phyloP scores from a whole-genome alignment of 1,140 invertebrate species.

The Orussus abietinus region DNA sequence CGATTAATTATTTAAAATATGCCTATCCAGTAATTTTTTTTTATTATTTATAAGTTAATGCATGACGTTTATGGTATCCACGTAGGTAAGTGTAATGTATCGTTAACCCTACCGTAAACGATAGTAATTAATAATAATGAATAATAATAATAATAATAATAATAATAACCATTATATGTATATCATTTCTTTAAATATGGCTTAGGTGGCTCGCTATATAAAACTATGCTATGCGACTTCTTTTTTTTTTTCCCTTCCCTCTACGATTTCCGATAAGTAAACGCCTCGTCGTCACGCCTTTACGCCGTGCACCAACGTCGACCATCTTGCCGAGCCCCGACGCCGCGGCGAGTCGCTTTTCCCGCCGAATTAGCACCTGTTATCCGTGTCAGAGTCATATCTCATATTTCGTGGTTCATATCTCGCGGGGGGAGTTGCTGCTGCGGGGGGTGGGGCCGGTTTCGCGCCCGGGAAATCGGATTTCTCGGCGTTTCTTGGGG shows the following conservation, averaged over 20 bases:
- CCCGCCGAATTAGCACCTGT: no score
- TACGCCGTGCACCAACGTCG: no score
- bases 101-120: constrained; percentile 8
- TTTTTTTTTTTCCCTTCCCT: constrained; percentile 26
- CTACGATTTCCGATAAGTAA: constrained; percentile 34
- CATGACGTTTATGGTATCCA: constrained; percentile 18
- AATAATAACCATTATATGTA: constrained; percentile 35
- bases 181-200: constrained; percentile 36
- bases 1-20: constrained; percentile 55
- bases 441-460: no score
- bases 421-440: no score
- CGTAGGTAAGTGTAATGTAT: constrained; percentile 14
- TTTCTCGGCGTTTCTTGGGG: no score
- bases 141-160: constrained; percentile 29
- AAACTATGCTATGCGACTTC: constrained; percentile 43
- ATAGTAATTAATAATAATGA: constrained; percentile 10
- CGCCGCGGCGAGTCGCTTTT: no score
- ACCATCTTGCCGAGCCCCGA: no score
- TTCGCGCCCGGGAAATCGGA: no score
- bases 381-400: no score
- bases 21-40: constrained; percentile 34
- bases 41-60: constrained; percentile 29
- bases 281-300: constrained; percentile 20
- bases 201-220: constrained; percentile 47
- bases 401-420: no score